phyloP scores from a whole-genome alignment of 2,797 vertebrate genomes.

The Philypnodon macrostomus region DNA sequence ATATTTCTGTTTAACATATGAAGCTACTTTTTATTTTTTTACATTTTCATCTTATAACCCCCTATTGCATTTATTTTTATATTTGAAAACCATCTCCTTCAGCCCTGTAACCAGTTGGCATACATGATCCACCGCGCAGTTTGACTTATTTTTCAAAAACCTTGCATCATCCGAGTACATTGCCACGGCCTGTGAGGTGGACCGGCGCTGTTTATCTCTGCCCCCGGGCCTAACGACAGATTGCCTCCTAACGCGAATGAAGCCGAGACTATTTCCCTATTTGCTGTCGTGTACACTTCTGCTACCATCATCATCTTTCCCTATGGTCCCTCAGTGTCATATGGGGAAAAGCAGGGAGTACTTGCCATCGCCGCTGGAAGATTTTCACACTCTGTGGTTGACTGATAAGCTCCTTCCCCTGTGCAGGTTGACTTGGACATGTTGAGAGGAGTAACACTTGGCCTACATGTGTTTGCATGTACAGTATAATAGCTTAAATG shows the following conservation, averaged over 20 bases:
- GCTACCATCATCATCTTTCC: conserved; percentile 42
- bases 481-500: too few species aligned
- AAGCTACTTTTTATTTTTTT: too few species aligned
- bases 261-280: conserved; percentile 36
- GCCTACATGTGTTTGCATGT: too few species aligned
- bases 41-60: too few species aligned
- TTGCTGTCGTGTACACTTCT: conserved; percentile 37
- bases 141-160: conserved; percentile 9
- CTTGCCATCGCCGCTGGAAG: conserved; percentile 48
- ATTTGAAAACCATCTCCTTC: too few species aligned
- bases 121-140: not conserved
- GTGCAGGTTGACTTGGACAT: conserved; percentile 67
- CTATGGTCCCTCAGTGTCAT: conserved; percentile 50
- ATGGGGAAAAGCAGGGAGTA: conserved; percentile 55
- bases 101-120: too few species aligned
- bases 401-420: conserved; percentile 70
- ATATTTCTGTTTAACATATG: too few species aligned
- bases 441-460: too few species aligned
- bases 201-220: conserved; percentile 27
- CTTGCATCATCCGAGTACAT: not conserved
- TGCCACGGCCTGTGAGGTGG: conserved; percentile 13
- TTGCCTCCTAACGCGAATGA: conserved; percentile 24
- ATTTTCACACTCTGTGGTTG: conserved; percentile 58
- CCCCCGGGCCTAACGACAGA: conserved; percentile 18
- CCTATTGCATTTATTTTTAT: too few species aligned